Evolutionary conservation across 2,888 invertebrate genomes (phyloP).

Genomic region (Craniophora ligustri): DNA sequence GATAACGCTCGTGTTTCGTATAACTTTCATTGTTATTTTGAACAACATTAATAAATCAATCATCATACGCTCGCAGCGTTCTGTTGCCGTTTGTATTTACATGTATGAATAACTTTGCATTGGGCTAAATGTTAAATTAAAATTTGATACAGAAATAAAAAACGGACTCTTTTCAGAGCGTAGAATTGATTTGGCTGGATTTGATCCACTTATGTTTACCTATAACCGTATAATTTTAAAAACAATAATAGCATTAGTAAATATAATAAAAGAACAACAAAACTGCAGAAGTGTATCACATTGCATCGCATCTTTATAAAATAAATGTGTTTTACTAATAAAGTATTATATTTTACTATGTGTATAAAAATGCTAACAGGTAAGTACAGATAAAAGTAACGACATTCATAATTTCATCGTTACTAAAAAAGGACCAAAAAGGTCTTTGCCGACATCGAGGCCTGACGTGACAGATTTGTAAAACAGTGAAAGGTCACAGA

Average conservation of each 20-base stretch:
- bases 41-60: slow-evolving; percentile 47
- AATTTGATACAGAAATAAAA: slow-evolving; percentile 25
- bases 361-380: background rate
- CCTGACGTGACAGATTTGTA: slow-evolving; percentile 48
- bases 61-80: slow-evolving; percentile 23
- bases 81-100: slow-evolving; percentile 11
- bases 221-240: no score
- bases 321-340: no score
- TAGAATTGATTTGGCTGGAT: slow-evolving; percentile 29
- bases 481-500: slow-evolving; percentile 37
- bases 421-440: slow-evolving; percentile 38
- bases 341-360: no score
- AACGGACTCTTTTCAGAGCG: background rate
- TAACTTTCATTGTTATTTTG: slow-evolving; percentile 37
- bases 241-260: no score
- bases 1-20: slow-evolving; percentile 26
- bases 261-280: no score
- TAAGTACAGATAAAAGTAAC: background rate
- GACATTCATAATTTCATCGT: slow-evolving; percentile 28
- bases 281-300: no score
- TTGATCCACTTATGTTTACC: no score
- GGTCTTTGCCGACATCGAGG: slow-evolving; percentile 29
- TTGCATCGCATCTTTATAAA: no score
- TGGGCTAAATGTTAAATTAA: slow-evolving; percentile 18
- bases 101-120: slow-evolving; percentile 12